phyloP scores from a whole-genome alignment of 2,888 invertebrate genomes.

The Acanthosepion lycidas region DNA sequence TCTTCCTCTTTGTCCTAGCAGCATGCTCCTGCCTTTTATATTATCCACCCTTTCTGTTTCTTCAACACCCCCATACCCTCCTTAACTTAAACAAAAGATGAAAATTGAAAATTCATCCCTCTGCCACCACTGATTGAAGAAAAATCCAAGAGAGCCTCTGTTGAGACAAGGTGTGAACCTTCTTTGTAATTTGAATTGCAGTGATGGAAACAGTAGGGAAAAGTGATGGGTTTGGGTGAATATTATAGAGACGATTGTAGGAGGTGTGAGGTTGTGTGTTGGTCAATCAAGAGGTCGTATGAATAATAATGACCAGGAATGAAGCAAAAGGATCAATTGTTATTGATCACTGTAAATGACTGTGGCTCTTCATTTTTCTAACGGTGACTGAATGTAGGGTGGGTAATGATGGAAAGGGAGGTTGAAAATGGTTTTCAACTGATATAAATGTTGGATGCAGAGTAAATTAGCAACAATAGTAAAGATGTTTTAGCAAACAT shows the following conservation, averaged over 20 bases:
- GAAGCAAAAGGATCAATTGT: not conserved
- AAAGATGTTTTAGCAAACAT: slow-evolving; percentile 6
- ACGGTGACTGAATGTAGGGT: not conserved
- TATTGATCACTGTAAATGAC: slow-evolving; percentile 13
- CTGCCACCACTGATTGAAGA: not conserved
- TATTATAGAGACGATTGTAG: not conserved
- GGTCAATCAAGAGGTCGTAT: slow-evolving; percentile 33
- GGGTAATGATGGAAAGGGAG: not conserved
- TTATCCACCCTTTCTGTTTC: not conserved
- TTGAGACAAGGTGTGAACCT: not conserved
- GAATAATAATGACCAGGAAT: slow-evolving; percentile 33
- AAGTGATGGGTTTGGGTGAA: not conserved
- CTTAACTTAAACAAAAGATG: slow-evolving; percentile 4
- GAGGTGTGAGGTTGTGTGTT: not conserved
- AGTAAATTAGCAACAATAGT: slow-evolving; percentile 4
- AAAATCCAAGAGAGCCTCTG: not conserved
- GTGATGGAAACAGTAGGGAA: not conserved
- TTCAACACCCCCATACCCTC: not conserved
- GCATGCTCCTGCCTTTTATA: not conserved
- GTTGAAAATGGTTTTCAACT: not conserved
- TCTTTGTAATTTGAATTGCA: slow-evolving; percentile 33
- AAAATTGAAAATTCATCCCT: not conserved
- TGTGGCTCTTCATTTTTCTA: not conserved
- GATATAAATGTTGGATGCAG: not conserved
- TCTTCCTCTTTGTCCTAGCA: not conserved